These are phyloP conservation scores for Listrodromus nycthemerus DNA, from an alignment of 2,888 invertebrate species.

Conservation along the genomic window DNA sequence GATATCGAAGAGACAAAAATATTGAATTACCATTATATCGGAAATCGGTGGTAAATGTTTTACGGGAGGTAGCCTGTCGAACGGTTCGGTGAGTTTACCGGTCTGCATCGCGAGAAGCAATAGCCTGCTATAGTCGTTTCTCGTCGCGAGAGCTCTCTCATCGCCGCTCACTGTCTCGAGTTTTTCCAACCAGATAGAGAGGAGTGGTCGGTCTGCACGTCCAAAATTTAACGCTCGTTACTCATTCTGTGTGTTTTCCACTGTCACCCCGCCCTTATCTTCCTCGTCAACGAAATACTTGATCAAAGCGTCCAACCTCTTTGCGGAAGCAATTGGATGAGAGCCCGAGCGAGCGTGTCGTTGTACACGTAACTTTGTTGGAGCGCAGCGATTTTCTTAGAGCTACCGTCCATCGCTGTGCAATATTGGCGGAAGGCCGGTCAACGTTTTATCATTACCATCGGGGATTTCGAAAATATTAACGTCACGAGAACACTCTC, in stretches of 20 bases:
- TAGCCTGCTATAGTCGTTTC: slow-evolving; percentile 85
- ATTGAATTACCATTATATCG: slow-evolving; percentile 80
- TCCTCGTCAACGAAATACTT: neutral
- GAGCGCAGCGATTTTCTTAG: slow-evolving; percentile 74
- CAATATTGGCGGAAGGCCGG: neutral
- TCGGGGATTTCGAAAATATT: neutral
- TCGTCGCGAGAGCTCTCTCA: slow-evolving; percentile 77
- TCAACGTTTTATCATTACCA: neutral
- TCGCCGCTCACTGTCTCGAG: slow-evolving; percentile 79
- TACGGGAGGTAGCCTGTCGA: slow-evolving; percentile 80
- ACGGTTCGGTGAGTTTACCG: slow-evolving; percentile 83
- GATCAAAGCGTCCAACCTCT: slow-evolving; percentile 75
- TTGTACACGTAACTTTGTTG: slow-evolving; percentile 84
- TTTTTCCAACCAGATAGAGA: slow-evolving; percentile 83
- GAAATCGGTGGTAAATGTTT: slow-evolving; percentile 79
- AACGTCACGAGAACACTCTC: too few relatives aligned
- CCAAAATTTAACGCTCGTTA: neutral
- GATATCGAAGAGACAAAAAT: neutral
- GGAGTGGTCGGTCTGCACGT: slow-evolving; percentile 68
- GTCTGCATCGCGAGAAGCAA: slow-evolving; percentile 84
- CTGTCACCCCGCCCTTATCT: neutral
- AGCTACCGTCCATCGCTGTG: slow-evolving; percentile 24
- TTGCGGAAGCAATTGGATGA: slow-evolving; percentile 83
- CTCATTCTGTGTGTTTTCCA: neutral
- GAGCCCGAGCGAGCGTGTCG: slow-evolving; percentile 84